A percentile compares a stretch with the other conserved stretches of the same genome.
These are phyloP conservation scores for Phataginus tricuspis DNA, from an alignment of 2,797 vertebrate genomes.

Conservation along the genomic window DNA sequence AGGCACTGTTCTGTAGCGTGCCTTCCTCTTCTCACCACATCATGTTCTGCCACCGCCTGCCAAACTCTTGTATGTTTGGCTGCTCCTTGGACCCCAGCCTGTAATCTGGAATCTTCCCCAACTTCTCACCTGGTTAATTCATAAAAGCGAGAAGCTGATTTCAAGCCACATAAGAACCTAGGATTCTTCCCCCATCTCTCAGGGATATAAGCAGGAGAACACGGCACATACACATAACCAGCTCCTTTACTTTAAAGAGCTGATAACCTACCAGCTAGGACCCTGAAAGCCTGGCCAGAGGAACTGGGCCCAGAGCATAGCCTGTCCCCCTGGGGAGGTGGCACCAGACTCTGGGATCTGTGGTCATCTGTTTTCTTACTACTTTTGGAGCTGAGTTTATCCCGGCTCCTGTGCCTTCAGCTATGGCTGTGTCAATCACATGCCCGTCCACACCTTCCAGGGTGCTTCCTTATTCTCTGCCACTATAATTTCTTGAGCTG, in stretches of 20 bases:
- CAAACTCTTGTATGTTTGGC: not conserved
- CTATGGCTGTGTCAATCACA: not conserved
- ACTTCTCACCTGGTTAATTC: not conserved
- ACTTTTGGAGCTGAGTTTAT: not conserved
- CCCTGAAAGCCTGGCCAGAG: not conserved
- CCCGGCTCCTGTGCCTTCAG: not conserved
- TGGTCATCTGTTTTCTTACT: not conserved
- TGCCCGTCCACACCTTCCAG: not conserved
- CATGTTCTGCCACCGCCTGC: not conserved
- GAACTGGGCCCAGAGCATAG: not conserved
- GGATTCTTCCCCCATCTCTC: not conserved
- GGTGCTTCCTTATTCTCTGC: conserved; percentile 8
- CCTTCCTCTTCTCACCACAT: not conserved
- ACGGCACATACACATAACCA: fast-evolving
- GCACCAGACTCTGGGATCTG: not conserved
- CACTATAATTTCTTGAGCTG: not conserved
- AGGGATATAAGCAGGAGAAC: not conserved
- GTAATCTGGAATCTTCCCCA: conserved; percentile 12
- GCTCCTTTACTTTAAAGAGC: not conserved
- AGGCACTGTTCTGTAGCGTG: not conserved
- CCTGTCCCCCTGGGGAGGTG: not conserved
- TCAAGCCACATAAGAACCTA: not conserved
- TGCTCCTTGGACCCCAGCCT: not conserved
- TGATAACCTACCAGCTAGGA: not conserved
- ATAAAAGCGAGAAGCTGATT: not conserved